Conservation (phyloP, 2,797 vertebrate genomes). For the Dromococcyx pavoninus region DNA sequence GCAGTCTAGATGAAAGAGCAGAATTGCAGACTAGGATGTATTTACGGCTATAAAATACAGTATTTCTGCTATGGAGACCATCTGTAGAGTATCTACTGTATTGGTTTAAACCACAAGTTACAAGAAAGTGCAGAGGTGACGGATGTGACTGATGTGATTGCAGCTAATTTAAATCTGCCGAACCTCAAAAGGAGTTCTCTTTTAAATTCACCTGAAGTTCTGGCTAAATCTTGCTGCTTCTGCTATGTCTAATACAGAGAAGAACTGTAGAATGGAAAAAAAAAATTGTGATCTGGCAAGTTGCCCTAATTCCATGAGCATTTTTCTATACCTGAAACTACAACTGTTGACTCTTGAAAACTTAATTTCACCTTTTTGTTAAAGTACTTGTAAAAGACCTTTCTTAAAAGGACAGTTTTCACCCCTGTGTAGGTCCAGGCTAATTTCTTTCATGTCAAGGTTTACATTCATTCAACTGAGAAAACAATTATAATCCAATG, state of each 20-base stretch:
- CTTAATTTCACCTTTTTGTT: background rate
- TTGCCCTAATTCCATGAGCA: background rate
- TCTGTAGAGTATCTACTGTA: background rate
- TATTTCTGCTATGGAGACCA: background rate
- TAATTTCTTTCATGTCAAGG: background rate
- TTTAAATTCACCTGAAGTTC: background rate
- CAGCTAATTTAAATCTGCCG: background rate
- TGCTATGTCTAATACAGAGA: background rate
- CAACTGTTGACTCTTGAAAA: background rate
- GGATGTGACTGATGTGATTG: background rate
- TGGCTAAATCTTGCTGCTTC: background rate
- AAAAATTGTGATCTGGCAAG: background rate
- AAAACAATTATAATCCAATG: background rate
- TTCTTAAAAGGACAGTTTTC: background rate
- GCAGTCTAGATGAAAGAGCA: background rate
- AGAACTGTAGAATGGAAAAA: background rate
- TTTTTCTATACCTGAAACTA: background rate
- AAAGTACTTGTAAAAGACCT: background rate
- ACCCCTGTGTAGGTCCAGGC: background rate
- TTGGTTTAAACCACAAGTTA: background rate
- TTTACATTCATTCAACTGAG: background rate
- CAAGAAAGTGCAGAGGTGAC: fast-evolving
- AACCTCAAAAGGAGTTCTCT: background rate
- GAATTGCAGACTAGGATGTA: background rate
- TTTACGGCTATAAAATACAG: background rate